Conservation (phyloP, 2,113 vertebrate species). For the Percopsis transmontana region DNA sequence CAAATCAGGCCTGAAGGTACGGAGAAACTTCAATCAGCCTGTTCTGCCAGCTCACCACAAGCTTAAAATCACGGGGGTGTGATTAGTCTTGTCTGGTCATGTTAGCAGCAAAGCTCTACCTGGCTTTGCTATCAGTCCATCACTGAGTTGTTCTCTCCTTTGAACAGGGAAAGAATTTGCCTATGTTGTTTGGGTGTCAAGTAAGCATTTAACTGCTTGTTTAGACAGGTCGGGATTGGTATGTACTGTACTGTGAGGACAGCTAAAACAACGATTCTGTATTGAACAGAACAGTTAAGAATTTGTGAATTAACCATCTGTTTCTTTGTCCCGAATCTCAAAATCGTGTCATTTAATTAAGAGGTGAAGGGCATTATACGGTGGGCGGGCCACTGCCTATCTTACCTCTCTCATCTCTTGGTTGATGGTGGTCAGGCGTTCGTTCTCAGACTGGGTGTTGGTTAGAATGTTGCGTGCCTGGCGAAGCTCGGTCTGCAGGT, state of each 20-base stretch:
- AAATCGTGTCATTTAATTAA: neutral
- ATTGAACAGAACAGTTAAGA: no score
- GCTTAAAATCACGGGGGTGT: neutral
- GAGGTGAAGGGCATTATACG: neutral
- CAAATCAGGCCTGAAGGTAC: slow-evolving; percentile 31
- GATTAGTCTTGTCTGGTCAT: slow-evolving; percentile 17
- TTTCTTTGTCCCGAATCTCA: no score
- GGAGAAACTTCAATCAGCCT: slow-evolving; percentile 14
- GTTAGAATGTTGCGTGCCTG: slow-evolving; percentile 88
- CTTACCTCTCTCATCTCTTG: slow-evolving; percentile 94
- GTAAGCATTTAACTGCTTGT: neutral
- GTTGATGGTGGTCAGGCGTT: slow-evolving; percentile 85
- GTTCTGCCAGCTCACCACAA: neutral
- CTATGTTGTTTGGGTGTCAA: neutral
- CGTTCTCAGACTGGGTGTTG: slow-evolving; percentile 93
- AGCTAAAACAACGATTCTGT: neutral
- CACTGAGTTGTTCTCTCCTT: neutral
- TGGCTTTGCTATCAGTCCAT: neutral
- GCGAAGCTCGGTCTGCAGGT: slow-evolving; percentile 92
- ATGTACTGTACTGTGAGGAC: neutral
- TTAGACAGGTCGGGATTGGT: neutral
- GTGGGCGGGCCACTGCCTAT: neutral
- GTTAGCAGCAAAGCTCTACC: slow-evolving; percentile 19
- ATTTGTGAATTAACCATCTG: no score
- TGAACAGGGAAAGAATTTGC: neutral